Evolutionary conservation across 2,888 invertebrate species (phyloP).

Genomic region (Mimas tiliae): DNA sequence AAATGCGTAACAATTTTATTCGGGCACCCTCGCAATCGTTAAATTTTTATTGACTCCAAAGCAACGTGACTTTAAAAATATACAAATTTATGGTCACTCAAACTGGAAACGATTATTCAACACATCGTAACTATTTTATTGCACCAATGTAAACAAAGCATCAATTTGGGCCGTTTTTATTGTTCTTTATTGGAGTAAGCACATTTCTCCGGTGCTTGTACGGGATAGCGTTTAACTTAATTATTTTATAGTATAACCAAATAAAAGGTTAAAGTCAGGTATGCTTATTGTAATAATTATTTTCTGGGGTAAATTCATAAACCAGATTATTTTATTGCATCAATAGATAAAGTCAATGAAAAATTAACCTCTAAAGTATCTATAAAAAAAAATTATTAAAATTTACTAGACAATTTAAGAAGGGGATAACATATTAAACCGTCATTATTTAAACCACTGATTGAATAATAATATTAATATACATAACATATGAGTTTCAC

Average conservation of each 20-base stretch:
- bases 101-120: conserved; percentile 82
- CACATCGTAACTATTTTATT: conserved; percentile 84
- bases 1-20: conserved; percentile 74
- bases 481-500: too few relatives aligned
- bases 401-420: too few relatives aligned
- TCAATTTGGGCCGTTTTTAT: conserved; percentile 59
- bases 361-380: too few relatives aligned
- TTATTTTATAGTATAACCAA: neutral
- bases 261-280: too few relatives aligned
- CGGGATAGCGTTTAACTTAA: neutral
- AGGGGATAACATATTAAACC: too few relatives aligned
- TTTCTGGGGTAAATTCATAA: too few relatives aligned
- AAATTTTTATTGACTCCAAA: conserved; percentile 82
- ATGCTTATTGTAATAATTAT: too few relatives aligned
- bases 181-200: conserved; percentile 33
- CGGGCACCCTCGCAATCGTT: conserved; percentile 77
- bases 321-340: too few relatives aligned
- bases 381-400: too few relatives aligned
- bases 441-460: too few relatives aligned
- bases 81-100: conserved; percentile 84
- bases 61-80: conserved; percentile 82
- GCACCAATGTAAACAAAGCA: conserved; percentile 78
- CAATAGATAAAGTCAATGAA: too few relatives aligned
- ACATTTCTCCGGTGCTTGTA: conserved; percentile 12
- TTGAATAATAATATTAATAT: too few relatives aligned